Evolutionary conservation across 1,140 invertebrate genomes (phyloP).

Genomic region (Bacillus rossius): DNA sequence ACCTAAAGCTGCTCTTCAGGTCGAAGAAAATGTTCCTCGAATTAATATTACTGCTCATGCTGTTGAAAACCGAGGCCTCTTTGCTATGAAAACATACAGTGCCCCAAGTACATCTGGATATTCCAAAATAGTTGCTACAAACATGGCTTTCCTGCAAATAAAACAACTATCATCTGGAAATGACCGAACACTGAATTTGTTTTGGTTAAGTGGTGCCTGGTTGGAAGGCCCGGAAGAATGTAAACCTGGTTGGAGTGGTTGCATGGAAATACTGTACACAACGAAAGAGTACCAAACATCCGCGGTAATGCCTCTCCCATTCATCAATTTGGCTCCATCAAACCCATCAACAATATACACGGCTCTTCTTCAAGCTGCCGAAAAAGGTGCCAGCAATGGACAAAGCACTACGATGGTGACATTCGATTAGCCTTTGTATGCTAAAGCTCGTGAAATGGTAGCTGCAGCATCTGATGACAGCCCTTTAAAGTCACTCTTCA

Average conservation of each 20-base stretch:
- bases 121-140: background rate
- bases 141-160: background rate
- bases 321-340: background rate
- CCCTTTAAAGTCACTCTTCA: slow-evolving; percentile 15
- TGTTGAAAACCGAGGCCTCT: background rate
- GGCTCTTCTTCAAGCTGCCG: background rate
- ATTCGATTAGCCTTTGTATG: background rate
- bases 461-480: slow-evolving; percentile 21
- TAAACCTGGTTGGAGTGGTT: slow-evolving; percentile 30
- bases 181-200: background rate
- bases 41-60: background rate
- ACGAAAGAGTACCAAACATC: no score
- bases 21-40: background rate
- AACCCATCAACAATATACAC: background rate
- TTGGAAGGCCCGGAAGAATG: slow-evolving; percentile 7
- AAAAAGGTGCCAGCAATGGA: slow-evolving; percentile 9
- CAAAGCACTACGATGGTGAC: slow-evolving; percentile 27
- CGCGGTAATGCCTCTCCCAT: background rate
- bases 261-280: slow-evolving; percentile 8
- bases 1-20: background rate
- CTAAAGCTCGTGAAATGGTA: slow-evolving; percentile 25
- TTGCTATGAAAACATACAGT: background rate
- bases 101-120: background rate
- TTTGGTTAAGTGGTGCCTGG: slow-evolving; percentile 22
- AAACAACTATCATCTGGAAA: background rate